Evolutionary conservation across 1,140 invertebrate species (phyloP), one percentile per base, ranked within the genome.

Genomic region (Copidosoma floridanum): DNA sequence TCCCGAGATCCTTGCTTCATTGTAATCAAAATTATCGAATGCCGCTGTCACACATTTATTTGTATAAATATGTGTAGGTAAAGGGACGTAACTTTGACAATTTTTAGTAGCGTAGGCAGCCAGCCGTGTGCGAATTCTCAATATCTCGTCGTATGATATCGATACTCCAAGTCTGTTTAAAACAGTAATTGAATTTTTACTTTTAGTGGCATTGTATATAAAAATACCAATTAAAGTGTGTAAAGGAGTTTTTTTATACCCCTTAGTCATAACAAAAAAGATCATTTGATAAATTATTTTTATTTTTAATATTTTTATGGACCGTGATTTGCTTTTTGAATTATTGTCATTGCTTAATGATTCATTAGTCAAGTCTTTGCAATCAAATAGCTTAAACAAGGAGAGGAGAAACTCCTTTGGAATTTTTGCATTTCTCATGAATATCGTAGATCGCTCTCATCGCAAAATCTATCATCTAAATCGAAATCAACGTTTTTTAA

Each of bases 1-100:
- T n/a, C 51, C 51, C 14, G 51, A 40, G 16, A 53, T 53, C 5
- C 20, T 53, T 2, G 35, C 7, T 24, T 53, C 51, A 53, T 53
- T 53, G 10, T 21, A 23, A 24, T 53, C 37, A 14, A 53, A 38
- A 40, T 53, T 53, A 26, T 53, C 51, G 18, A 53, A 53, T 1
- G 51, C 51, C 4, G 23, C 51, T 3, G 51, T 53, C 4, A 40
- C 37, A 10, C 10, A 53, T 2, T 16, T 26, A 2, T 18, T 24
- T 6, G 4, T 23, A 41, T 41, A 8, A 53, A 53, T 40, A 16
- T 53, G 51, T 16, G 12, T 38, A 21, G 51, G 51, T 7, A 53
- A 10, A 3, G 51, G 51, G 3, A 40, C 51, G 14, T 14, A 8
- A 24, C 1, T 40, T 16, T 16, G 11, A 53, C 23, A 3, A 3